Conservation (phyloP, 2,888 invertebrate species). For the Sphinx pinastri region DNA sequence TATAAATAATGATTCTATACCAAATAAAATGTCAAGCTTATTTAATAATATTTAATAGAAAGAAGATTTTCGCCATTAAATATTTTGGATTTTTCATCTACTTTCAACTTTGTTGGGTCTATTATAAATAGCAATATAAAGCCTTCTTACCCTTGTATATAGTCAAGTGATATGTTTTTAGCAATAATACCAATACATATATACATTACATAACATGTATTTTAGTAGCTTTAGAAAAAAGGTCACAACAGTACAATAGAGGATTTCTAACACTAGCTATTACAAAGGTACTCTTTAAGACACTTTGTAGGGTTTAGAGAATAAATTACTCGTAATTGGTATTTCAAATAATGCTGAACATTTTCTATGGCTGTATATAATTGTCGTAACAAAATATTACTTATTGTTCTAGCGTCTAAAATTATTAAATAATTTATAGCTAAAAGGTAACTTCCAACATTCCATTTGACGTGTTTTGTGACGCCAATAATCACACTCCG, state of each 20-base stretch:
- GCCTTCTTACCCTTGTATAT: conserved; percentile 4
- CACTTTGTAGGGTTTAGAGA: conserved; percentile 60
- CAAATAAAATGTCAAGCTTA: neutral
- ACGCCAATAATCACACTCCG: conserved; percentile 33
- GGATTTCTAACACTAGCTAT: conserved; percentile 53
- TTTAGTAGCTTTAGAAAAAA: conserved; percentile 38
- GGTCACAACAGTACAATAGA: conserved; percentile 33
- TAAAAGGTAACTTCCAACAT: conserved; percentile 82
- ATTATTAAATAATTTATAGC: conserved; percentile 76
- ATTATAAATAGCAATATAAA: conserved; percentile 1
- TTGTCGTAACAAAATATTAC: conserved; percentile 72
- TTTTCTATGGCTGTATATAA: conserved; percentile 70
- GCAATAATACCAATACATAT: conserved; percentile 18
- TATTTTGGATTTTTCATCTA: neutral
- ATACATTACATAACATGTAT: conserved; percentile 24
- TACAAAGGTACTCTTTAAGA: conserved; percentile 80
- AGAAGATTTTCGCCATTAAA: neutral
- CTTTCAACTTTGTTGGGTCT: neutral
- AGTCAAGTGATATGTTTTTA: conserved; percentile 31
- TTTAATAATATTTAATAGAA: neutral
- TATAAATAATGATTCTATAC: neutral
- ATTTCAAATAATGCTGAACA: conserved; percentile 73
- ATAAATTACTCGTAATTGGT: conserved; percentile 30
- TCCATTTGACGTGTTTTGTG: conserved; percentile 38
- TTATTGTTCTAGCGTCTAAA: conserved; percentile 75